Evolutionary conservation across 1,140 invertebrate species (phyloP).

Genomic region (Pseudoatta argentina): DNA sequence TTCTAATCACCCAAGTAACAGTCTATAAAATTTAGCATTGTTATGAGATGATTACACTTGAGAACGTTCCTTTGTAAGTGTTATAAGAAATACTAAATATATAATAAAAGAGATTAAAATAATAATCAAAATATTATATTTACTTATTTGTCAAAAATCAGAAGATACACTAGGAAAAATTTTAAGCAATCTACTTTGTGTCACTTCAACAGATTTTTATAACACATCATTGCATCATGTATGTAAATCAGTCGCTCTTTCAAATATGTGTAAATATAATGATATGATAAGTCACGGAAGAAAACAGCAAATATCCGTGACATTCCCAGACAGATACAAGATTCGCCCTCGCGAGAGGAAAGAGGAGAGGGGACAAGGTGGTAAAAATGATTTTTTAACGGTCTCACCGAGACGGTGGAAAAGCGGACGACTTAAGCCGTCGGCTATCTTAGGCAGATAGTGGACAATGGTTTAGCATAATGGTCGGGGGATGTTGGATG

Average conservation of each 20-base stretch:
- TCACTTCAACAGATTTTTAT: background rate
- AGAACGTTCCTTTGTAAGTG: background rate
- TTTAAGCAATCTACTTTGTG: background rate
- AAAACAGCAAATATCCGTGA: background rate
- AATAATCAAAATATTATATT: background rate
- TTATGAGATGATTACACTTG: too few relatives aligned
- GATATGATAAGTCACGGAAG: background rate
- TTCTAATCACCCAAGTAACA: too few relatives aligned
- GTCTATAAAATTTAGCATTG: too few relatives aligned
- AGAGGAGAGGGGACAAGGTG: constrained; percentile 34
- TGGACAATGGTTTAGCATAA: constrained; percentile 86
- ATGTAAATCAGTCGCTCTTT: background rate
- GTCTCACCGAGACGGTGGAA: constrained; percentile 62
- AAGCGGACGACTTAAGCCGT: constrained; percentile 65
- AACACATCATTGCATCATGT: background rate
- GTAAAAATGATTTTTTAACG: constrained; percentile 82
- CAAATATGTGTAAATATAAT: background rate
- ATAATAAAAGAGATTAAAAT: background rate
- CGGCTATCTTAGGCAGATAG: constrained; percentile 85
- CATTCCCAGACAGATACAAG: constrained; percentile 14
- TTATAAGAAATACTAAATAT: background rate
- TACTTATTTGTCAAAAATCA: background rate
- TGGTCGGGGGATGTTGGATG: constrained; percentile 80
- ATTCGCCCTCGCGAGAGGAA: constrained; percentile 57
- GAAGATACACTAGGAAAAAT: background rate